Evolutionary conservation across 2,888 invertebrate species (phyloP), one percentile per base, ranked within the genome.

Genomic region (Clanis bilineata): DNA sequence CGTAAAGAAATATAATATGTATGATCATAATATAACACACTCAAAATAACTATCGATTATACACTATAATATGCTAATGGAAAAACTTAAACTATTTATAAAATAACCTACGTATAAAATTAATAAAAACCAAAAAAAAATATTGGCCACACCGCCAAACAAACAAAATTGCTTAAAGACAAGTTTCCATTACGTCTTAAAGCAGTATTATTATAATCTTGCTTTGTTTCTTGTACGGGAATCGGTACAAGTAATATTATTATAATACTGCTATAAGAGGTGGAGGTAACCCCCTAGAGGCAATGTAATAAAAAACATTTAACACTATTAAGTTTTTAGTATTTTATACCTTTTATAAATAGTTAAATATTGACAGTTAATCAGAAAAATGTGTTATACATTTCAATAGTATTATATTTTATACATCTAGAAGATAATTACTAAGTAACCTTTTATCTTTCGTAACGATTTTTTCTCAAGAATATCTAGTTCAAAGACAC

Each of bases 11-110:
- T 15, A 47, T 9, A 7, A 15, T 15, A 2, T 0, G 18, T 18
- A 18, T 18, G 18, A 15, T 1, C 1, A 51, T n/a, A n/a, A n/a
- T n/a, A n/a, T n/a, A 32, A 18, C 15, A 12, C 51, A 51, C 51
- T 51, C 32, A 51, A 51, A 51, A 51, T 9, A 51, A 3, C 18
- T 18, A 18, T 10, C 10, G 32, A 32, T 51, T 18, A 51, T 18
- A 0, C 38, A 28, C 7, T 7, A n/a, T 32, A 41, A 44, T 62
- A 64, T 36, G 57, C 62, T 69, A 72, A 69, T 69, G 71, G 65
- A 68, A 65, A 73, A 60, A 69, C 60, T 67, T 57, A 47, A 47
- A 28, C 2, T 47, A 47, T 2, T 28, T 7, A 51, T 18, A 18
- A 10, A 7, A 12, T 1, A 45, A 23, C 5, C 21, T 6, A 45